These are phyloP conservation scores for Microcebus murinus DNA, from an alignment of 2,113 vertebrate genomes.

Conservation along the genomic window DNA sequence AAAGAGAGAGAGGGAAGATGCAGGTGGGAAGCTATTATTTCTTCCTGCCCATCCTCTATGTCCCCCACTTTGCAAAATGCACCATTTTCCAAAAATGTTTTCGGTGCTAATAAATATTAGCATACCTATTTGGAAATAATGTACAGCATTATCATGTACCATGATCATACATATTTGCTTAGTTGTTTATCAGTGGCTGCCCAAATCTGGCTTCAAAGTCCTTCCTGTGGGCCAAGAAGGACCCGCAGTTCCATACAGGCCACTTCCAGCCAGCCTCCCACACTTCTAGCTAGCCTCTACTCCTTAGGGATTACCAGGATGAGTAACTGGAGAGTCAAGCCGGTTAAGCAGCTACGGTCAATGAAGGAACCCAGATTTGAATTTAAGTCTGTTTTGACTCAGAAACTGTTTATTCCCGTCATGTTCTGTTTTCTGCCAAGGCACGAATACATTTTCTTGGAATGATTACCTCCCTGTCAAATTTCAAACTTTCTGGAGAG, in stretches of 20 bases:
- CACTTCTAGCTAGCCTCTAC: neutral
- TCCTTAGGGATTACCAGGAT: neutral
- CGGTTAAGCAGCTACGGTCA: neutral
- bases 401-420: neutral
- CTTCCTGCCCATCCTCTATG: neutral
- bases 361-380: neutral
- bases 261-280: neutral
- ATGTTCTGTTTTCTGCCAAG: neutral
- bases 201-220: neutral
- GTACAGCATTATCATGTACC: neutral
- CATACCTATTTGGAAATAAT: neutral
- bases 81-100: neutral
- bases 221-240: neutral
- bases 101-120: neutral
- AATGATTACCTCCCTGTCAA: neutral
- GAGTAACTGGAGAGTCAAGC: neutral
- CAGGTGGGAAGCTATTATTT: neutral
- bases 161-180: neutral
- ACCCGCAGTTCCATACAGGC: neutral
- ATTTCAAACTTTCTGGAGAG: neutral
- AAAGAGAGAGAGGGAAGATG: too few species aligned
- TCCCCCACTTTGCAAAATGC: neutral
- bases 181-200: neutral
- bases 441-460: conserved; percentile 1
- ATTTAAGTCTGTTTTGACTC: neutral